Base-by-base conservation (phyloP, 2,888 invertebrate species). In the Drosophila meridiana region DNA sequence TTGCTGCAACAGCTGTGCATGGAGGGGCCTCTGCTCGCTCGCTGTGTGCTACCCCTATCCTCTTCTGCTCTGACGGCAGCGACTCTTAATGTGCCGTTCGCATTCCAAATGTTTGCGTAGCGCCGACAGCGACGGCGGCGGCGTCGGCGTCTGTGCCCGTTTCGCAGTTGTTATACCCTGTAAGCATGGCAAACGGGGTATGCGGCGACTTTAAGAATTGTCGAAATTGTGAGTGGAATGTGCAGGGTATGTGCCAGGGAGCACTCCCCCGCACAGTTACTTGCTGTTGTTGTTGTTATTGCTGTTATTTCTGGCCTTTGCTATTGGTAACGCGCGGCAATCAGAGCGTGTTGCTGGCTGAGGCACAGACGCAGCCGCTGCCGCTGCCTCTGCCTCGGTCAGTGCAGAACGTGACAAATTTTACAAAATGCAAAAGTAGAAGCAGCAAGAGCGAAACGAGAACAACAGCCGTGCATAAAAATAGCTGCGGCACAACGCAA, bases 371-470 rank as follows among this genome's bases (percentile, higher is more conserved):
- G 56, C 56, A 65, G 71, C 64, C 64, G 56, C 64, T 58, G 77
- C 55, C 64, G 48, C 4, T 6, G 52, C 53, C 34, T 1, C 55
- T 9, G 50, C 14, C 38, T 1, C 36, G 0, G 28, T 20, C 52
- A 0, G 14, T 28, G 40, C 56, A 7, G 56, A 90, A 90, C 90
- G 87, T 87, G 90, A 87, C 90, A 89, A 87, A 89, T 90, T 87
- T 87, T 70, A 74, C 59, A 87, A 87, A 78, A 72, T 76, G 73
- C 67, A 32, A 43, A 69, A 42, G 20, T 60, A 73, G 8, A 57
- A 60, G 45, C 30, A 26, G 53, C 59, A 65, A 55, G 62, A 66
- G 65, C 63, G 5, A 32, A 45, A 45, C 14, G 45, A 45, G 47
- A 59, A 50, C 60, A 40, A 60, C 40, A 26, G 71, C 82, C 47